phyloP scores from a whole-genome alignment of 2,113 vertebrate species.

The Heterotis niloticus region DNA sequence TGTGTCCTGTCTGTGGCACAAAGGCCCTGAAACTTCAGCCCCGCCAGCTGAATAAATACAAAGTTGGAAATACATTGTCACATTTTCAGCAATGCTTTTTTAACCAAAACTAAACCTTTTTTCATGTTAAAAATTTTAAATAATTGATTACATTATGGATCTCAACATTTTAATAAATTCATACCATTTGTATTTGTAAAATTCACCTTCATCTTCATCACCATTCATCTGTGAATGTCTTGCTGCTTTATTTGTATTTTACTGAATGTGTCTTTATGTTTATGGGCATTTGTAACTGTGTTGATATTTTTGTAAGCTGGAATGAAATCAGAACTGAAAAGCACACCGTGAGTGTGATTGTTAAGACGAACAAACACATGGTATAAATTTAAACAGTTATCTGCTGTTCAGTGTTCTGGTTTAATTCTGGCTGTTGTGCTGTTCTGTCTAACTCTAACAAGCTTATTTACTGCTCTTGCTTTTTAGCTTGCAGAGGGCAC shows the following conservation, averaged over 20 bases:
- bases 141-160: no score
- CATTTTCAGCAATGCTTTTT: no score
- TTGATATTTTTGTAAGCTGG: no score
- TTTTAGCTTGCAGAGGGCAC: conserved; percentile 79
- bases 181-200: not conserved
- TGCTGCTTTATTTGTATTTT: not conserved
- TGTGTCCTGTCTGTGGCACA: not conserved
- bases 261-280: not conserved
- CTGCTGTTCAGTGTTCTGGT: not conserved
- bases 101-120: no score
- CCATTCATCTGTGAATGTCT: not conserved
- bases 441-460: conserved; percentile 31
- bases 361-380: no score
- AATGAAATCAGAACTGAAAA: no score
- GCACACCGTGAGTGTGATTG: no score
- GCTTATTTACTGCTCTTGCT: conserved; percentile 66
- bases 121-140: no score
- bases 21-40: not conserved
- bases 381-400: no score
- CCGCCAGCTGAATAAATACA: no score
- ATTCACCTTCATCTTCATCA: not conserved
- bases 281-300: not conserved
- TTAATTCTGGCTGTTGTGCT: not conserved
- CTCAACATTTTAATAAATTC: no score
- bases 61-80: no score